These are phyloP conservation scores for Apoda limacodes DNA, from an alignment of 2,888 invertebrate species.

Conservation along the genomic window DNA sequence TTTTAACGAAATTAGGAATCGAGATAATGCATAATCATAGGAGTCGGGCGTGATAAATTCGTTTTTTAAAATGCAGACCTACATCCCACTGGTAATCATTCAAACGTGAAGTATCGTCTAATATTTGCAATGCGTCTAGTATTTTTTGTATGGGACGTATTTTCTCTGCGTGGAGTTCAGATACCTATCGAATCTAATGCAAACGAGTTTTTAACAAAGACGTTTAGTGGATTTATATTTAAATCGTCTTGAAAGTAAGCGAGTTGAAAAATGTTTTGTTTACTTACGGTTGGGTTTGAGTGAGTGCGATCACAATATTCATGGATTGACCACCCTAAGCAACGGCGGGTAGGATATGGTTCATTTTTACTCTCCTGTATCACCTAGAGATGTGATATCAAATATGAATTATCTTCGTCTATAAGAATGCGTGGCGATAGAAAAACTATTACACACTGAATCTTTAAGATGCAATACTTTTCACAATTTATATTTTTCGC, in stretches of 20 bases:
- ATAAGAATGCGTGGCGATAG: background rate
- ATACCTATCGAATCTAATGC: background rate
- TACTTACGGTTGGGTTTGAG: background rate
- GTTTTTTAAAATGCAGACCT: conserved; percentile 18
- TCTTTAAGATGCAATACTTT: too few species aligned
- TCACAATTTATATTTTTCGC: too few species aligned
- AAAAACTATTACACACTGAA: background rate
- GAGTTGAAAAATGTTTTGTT: background rate
- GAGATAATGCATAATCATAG: conserved; percentile 11
- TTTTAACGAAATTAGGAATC: conserved; percentile 12
- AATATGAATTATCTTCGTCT: background rate
- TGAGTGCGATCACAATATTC: conserved; percentile 1
- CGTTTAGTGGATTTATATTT: too few species aligned
- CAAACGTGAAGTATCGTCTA: conserved; percentile 6
- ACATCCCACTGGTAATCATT: conserved; percentile 19
- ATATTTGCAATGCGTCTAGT: background rate
- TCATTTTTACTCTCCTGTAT: background rate
- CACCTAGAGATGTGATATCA: background rate
- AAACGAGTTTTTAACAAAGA: background rate
- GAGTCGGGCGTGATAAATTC: conserved; percentile 15
- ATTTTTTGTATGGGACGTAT: background rate
- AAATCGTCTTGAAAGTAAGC: background rate
- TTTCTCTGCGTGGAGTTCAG: background rate
- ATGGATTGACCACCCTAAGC: conserved; percentile 1
- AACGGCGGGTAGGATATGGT: background rate